A percentile compares a stretch with the other conserved stretches of the same genome.
phyloP scores from a whole-genome alignment of 2,888 invertebrate species.

The Limenitis camilla region DNA sequence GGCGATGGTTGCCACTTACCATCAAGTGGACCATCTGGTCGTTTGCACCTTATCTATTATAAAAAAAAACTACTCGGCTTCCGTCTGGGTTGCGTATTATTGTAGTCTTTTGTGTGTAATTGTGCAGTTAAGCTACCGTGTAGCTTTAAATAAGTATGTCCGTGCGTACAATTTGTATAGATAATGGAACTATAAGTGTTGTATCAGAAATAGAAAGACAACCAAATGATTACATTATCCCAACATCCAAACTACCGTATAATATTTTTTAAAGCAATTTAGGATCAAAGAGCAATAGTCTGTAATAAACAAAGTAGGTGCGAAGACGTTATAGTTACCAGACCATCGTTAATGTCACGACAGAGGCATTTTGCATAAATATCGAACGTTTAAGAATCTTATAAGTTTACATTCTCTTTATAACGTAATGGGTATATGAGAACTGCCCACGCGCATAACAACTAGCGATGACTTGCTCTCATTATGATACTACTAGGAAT shows the following conservation, averaged over 20 bases:
- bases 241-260: neutral
- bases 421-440: neutral
- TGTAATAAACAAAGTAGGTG: constrained; percentile 8
- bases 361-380: constrained; percentile 9
- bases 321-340: constrained; percentile 12
- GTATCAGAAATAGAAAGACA: neutral
- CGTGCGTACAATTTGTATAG: too few species aligned
- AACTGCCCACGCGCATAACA: neutral
- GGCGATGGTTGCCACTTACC: too few species aligned
- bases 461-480: neutral
- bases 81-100: too few species aligned
- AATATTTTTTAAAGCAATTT: constrained; percentile 11
- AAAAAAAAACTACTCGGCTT: too few species aligned
- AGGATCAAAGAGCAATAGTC: constrained; percentile 10
- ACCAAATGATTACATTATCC: neutral
- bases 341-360: constrained; percentile 15
- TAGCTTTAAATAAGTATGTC: too few species aligned
- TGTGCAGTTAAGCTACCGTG: too few species aligned
- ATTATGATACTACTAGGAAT: too few species aligned
- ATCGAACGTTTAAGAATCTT: constrained; percentile 5
- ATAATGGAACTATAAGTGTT: neutral
- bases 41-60: too few species aligned
- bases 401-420: constrained; percentile 5
- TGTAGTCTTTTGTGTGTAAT: too few species aligned
- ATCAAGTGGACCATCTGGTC: too few species aligned